Conservation (phyloP, 2,113 vertebrate genomes). For the Trogon surrucura region DNA sequence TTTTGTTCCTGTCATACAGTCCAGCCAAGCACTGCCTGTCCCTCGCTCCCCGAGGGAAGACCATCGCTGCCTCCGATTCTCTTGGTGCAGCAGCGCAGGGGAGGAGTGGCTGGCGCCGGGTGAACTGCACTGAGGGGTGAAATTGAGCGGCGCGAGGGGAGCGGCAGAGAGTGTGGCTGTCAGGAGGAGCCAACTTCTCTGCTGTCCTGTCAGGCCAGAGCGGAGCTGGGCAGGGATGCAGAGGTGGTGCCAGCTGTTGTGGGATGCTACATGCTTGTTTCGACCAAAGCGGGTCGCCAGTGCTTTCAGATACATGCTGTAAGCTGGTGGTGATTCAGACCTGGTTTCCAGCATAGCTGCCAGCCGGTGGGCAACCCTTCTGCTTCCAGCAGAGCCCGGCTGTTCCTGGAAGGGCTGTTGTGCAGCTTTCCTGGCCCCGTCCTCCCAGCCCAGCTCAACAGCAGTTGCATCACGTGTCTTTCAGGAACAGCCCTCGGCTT, state of each 20-base stretch:
- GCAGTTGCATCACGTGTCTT: accelerated
- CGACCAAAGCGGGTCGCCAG: background rate
- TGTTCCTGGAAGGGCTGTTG: background rate
- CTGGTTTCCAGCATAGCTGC: background rate
- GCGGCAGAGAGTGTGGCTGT: background rate
- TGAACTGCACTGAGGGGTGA: accelerated
- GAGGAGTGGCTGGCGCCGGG: background rate
- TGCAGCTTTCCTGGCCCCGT: background rate
- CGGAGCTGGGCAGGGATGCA: background rate
- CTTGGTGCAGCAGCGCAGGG: background rate
- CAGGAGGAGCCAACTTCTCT: background rate
- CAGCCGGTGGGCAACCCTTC: background rate
- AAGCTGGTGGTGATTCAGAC: background rate
- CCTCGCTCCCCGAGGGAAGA: background rate
- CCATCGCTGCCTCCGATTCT: background rate
- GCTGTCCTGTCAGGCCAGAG: background rate
- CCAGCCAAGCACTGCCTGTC: background rate
- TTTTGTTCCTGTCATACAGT: background rate
- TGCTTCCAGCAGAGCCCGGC: background rate
- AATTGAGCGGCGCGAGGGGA: accelerated
- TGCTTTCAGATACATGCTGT: background rate
- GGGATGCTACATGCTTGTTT: background rate
- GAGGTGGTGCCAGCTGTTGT: background rate
- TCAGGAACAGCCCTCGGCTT: accelerated
- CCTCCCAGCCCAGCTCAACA: background rate